phyloP scores from a whole-genome alignment of 1,140 invertebrate genomes.

The Forficula auricularia region DNA sequence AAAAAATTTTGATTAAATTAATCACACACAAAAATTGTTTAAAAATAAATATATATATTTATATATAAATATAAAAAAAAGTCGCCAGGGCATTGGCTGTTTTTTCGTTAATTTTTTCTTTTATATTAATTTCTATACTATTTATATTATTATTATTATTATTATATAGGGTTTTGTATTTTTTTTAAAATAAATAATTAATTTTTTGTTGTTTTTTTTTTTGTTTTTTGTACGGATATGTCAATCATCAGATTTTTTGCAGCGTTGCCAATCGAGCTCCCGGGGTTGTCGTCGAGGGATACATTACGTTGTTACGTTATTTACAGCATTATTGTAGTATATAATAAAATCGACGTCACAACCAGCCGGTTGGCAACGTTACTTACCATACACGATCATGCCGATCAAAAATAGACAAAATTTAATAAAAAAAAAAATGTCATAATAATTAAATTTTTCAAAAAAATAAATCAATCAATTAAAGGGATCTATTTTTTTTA shows the following conservation, averaged over 20 bases:
- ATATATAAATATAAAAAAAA: background rate
- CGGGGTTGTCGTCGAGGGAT: too few relatives aligned
- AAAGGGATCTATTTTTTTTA: background rate
- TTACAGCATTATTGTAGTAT: too few relatives aligned
- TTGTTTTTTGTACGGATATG: slow-evolving; percentile 11
- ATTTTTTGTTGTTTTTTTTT: slow-evolving; percentile 23
- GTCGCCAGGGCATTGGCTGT: slow-evolving; percentile 68
- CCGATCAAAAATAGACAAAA: too few relatives aligned
- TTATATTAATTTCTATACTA: slow-evolving; percentile 19
- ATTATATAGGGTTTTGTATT: slow-evolving; percentile 11
- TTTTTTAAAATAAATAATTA: slow-evolving; percentile 11
- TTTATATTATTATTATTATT: slow-evolving; percentile 20
- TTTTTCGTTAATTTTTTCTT: slow-evolving; percentile 21
- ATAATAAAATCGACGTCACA: too few relatives aligned
- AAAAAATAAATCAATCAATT: background rate
- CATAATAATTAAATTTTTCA: slow-evolving; percentile 1
- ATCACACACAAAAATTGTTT: background rate
- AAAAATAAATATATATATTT: slow-evolving; percentile 1
- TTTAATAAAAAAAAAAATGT: background rate
- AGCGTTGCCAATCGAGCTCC: too few relatives aligned
- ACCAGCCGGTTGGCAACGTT: slow-evolving; percentile 1
- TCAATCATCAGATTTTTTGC: too few relatives aligned
- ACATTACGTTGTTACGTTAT: too few relatives aligned
- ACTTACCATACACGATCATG: too few relatives aligned
- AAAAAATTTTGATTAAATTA: too few relatives aligned